Conservation (phyloP, 2,113 vertebrate genomes). For the Nycticebus coucang region DNA sequence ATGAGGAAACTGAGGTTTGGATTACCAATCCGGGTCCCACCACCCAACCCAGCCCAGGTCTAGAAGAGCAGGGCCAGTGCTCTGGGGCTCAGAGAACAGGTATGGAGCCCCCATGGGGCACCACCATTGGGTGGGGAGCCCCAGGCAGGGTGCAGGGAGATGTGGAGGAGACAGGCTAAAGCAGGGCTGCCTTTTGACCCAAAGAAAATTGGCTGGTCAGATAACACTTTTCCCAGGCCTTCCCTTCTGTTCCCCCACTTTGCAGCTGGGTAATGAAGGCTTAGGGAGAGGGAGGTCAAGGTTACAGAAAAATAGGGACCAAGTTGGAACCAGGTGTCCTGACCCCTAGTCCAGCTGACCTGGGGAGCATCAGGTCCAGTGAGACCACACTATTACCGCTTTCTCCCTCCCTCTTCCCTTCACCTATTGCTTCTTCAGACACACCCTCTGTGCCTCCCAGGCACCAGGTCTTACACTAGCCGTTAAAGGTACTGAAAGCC, state of each 20-base stretch:
- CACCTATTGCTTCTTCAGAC: not conserved
- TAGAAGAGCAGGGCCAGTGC: not conserved
- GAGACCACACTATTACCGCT: rapidly evolving
- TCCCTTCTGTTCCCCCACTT: not conserved
- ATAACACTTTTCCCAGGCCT: not conserved
- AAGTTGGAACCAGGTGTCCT: not conserved
- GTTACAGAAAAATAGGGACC: not conserved
- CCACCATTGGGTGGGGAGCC: not conserved
- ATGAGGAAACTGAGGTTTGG: not conserved
- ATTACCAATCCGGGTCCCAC: not conserved
- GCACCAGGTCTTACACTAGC: not conserved
- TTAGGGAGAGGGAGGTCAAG: not conserved
- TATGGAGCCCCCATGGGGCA: not conserved
- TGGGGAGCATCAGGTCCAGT: no score
- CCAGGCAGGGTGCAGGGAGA: not conserved
- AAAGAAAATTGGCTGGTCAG: not conserved
- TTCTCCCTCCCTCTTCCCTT: not conserved
- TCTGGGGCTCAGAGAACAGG: not conserved
- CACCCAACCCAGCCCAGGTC: not conserved
- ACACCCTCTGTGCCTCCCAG: rapidly evolving
- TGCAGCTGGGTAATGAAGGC: not conserved
- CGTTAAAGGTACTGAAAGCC: not conserved
- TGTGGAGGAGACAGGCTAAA: not conserved
- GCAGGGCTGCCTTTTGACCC: not conserved
- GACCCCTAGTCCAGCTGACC: not conserved